phyloP scores from a whole-genome alignment of 2,113 vertebrate species.

The Poeciliopsis turrubarensis region DNA sequence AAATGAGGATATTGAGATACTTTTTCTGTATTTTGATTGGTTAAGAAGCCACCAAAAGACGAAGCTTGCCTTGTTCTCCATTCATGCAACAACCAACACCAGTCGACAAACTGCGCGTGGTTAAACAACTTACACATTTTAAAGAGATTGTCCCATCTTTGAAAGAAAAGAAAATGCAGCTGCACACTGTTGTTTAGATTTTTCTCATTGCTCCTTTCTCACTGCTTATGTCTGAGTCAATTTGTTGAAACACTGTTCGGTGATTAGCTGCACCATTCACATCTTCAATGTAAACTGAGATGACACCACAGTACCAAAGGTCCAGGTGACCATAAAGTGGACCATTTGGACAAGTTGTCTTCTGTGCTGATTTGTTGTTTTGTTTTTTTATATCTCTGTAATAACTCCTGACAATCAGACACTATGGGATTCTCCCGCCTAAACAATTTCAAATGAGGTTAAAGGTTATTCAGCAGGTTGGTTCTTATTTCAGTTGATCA shows the following conservation, averaged over 20 bases:
- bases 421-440: slow-evolving; percentile 6
- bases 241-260: neutral
- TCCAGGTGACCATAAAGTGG: neutral
- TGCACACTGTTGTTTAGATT: neutral
- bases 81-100: neutral
- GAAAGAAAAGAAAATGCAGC: neutral
- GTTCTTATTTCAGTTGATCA: neutral
- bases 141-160: neutral
- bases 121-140: neutral
- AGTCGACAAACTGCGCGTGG: neutral
- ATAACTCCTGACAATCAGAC: slow-evolving; percentile 20
- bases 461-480: slow-evolving; percentile 44
- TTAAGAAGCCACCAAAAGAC: neutral
- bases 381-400: neutral
- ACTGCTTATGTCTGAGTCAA: neutral
- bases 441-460: slow-evolving; percentile 2
- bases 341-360: neutral
- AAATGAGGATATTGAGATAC: neutral
- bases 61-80: neutral
- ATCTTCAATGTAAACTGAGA: neutral
- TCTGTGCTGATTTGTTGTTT: slow-evolving; percentile 11
- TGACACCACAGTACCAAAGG: neutral
- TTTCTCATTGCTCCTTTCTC: neutral
- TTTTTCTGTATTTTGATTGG: neutral
- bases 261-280: neutral